Percentiles rank a stretch among this genome's conserved stretches.
These are phyloP conservation scores for Acrobasis repandana DNA, from an alignment of 2,888 invertebrate genomes.

Conservation along the genomic window DNA sequence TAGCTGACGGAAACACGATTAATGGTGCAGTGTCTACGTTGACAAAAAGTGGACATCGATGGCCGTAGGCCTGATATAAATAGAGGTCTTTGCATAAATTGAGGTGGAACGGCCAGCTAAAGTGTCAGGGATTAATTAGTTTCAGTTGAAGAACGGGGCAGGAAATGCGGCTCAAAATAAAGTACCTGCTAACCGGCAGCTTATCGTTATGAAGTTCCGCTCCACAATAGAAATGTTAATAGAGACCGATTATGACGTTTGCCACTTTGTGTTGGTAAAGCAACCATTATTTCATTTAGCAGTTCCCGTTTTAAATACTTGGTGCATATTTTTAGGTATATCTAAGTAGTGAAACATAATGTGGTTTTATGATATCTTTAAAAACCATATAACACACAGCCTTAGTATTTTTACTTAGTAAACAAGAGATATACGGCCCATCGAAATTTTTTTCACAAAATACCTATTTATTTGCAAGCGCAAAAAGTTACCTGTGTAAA, in stretches of 20 bases:
- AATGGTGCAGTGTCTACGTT: conserved; percentile 19
- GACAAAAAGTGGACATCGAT: conserved; percentile 23
- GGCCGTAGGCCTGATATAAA: conserved; percentile 23
- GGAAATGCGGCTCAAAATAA: conserved; percentile 19
- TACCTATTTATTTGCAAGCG: no score
- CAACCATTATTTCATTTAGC: neutral
- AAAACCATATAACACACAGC: no score
- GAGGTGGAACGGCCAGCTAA: conserved; percentile 16
- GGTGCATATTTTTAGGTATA: neutral
- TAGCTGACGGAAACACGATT: conserved; percentile 21
- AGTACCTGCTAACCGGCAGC: conserved; percentile 19
- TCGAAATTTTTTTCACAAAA: no score
- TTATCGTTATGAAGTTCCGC: conserved; percentile 16
- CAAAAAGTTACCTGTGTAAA: neutral
- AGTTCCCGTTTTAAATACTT: neutral
- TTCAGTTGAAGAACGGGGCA: conserved; percentile 18
- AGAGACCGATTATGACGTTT: conserved; percentile 19
- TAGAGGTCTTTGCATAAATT: conserved; percentile 22
- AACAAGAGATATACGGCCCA: no score
- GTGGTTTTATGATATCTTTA: no score
- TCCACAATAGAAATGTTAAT: conserved; percentile 18
- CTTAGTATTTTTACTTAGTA: no score
- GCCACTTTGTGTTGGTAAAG: conserved; percentile 10
- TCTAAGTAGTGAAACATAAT: neutral
- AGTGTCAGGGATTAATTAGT: conserved; percentile 20